A percentile compares a stretch with the other conserved stretches of the same genome.
These are phyloP conservation scores for Holacanthus passer DNA, from an alignment of 2,113 vertebrate genomes.

Conservation along the genomic window DNA sequence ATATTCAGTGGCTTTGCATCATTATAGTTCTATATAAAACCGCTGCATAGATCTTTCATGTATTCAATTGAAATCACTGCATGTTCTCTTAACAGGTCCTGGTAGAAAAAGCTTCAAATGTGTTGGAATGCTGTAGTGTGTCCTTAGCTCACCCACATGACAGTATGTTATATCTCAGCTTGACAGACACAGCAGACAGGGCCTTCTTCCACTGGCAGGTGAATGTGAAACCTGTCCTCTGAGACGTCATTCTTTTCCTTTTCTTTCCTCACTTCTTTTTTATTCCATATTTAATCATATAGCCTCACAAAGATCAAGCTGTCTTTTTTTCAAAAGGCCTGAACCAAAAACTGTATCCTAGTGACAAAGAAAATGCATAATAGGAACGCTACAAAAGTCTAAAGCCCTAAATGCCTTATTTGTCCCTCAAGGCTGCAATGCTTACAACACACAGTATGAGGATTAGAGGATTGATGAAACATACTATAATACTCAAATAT, in stretches of 20 bases:
- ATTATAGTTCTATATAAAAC: not conserved
- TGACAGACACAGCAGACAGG: conserved; percentile 36
- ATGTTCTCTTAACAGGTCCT: not conserved
- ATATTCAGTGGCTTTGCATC: not conserved
- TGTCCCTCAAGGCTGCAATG: not conserved
- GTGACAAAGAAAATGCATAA: conserved; percentile 1
- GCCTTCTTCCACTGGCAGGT: conserved; percentile 46
- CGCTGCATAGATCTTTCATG: not conserved
- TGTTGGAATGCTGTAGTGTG: not conserved
- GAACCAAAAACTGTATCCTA: not conserved
- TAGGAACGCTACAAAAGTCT: not conserved
- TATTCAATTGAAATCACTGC: not conserved
- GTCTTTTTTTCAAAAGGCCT: conserved; percentile 1
- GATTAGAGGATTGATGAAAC: not conserved
- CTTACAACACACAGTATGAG: not conserved
- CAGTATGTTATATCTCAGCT: conserved; percentile 34
- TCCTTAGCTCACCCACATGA: conserved; percentile 25
- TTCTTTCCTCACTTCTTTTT: not conserved
- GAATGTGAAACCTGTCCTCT: conserved; percentile 47
- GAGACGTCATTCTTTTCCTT: conserved; percentile 29
- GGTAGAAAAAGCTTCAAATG: not conserved
- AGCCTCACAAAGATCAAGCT: conserved; percentile 8
- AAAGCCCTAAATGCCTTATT: not conserved
- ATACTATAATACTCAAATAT: not conserved
- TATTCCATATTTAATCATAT: conserved; percentile 22